phyloP scores from a whole-genome alignment of 2,888 invertebrate species.

The Oxystoma pomonae region DNA sequence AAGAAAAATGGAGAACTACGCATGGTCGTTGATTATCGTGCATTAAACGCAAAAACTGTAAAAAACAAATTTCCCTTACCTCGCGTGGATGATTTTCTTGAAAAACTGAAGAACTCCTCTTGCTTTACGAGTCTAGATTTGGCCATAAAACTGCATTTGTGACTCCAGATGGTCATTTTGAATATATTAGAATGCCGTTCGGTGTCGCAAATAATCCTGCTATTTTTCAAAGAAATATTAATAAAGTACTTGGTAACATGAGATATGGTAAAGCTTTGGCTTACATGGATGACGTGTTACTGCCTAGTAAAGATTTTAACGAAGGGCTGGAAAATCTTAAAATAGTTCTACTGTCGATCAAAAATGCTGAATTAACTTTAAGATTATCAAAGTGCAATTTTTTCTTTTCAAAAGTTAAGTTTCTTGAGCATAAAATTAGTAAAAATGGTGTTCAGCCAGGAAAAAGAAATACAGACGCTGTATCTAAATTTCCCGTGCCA shows the following conservation, averaged over 20 bases:
- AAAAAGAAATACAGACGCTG: constrained; percentile 24
- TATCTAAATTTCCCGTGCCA: constrained; percentile 34
- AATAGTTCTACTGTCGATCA: constrained; percentile 15
- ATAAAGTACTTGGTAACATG: constrained; percentile 16
- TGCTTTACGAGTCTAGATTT: constrained; percentile 7
- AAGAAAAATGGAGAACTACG: constrained; percentile 30
- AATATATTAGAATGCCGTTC: no score
- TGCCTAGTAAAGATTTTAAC: constrained; percentile 12
- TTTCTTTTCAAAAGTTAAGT: constrained; percentile 15
- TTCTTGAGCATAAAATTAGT: constrained; percentile 19
- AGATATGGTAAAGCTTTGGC: constrained; percentile 14
- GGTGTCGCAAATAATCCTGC: no score
- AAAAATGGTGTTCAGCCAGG: constrained; percentile 14
- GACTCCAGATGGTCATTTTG: no score
- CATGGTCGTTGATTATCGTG: no score
- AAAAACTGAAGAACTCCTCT: constrained; percentile 1
- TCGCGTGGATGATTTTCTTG: no score
- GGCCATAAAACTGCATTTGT: constrained; percentile 21
- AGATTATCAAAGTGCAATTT: constrained; percentile 16
- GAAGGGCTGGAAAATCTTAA: constrained; percentile 10
- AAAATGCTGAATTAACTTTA: constrained; percentile 25
- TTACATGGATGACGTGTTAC: constrained; percentile 23
- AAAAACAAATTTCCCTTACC: no score
- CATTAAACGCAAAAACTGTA: no score
- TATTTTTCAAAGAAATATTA: constrained; percentile 9